phyloP scores from a whole-genome alignment of 30 jellyfish, hydroid and myxozoan species.

The Phacellophora camtschatica region DNA sequence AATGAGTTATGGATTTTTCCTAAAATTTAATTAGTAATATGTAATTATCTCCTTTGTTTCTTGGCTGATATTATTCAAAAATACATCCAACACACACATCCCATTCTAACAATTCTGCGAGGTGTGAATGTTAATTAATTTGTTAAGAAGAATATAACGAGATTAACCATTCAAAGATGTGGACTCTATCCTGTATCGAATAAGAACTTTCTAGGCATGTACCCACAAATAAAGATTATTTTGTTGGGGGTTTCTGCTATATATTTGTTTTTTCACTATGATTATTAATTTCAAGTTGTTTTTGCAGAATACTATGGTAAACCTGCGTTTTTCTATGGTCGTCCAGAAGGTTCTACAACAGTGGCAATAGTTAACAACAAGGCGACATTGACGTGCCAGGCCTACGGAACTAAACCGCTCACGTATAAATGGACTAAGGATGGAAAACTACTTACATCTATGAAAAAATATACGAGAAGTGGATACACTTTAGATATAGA shows the following conservation, averaged over 20 bases:
- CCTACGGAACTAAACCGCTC: constrained; percentile 51
- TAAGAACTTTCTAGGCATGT: too few species aligned
- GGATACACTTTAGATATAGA: constrained; percentile 37
- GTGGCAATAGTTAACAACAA: neutral
- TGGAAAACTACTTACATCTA: constrained; percentile 22
- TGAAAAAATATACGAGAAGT: neutral
- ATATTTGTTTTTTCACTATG: neutral
- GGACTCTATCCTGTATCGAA: too few species aligned
- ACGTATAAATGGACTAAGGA: constrained; percentile 52
- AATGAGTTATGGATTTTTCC: too few species aligned
- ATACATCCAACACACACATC: too few species aligned
- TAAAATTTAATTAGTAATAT: too few species aligned
- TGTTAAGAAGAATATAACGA: too few species aligned
- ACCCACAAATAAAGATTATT: too few species aligned
- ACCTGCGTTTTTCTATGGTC: constrained; percentile 2
- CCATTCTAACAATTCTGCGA: too few species aligned
- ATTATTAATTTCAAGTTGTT: neutral
- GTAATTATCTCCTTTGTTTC: too few species aligned
- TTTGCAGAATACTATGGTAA: constrained; percentile 25
- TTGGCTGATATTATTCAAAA: too few species aligned
- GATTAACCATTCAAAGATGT: too few species aligned
- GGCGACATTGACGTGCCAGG: constrained; percentile 6
- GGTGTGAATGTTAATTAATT: too few species aligned
- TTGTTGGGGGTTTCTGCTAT: neutral
- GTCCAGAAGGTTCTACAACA: neutral